phyloP scores from a whole-genome alignment of 1,140 invertebrate genomes.

The Saccostrea glomerata region DNA sequence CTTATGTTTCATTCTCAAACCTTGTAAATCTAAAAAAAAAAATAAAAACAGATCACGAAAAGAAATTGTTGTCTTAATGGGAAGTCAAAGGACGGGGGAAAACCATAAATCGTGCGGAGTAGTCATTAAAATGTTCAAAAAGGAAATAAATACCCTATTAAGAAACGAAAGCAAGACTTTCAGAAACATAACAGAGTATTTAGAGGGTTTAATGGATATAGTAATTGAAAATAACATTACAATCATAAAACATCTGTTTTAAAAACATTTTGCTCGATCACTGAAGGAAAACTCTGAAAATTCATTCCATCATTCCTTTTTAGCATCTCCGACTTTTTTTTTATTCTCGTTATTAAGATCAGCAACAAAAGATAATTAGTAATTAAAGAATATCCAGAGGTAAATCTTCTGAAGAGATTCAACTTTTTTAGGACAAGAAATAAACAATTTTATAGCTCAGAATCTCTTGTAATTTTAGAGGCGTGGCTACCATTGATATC shows the following conservation, averaged over 20 bases:
- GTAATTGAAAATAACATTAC: background rate
- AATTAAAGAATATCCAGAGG: background rate
- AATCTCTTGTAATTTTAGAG: constrained; percentile 72
- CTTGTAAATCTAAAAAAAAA: too few species aligned
- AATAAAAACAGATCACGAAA: too few species aligned
- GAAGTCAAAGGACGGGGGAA: background rate
- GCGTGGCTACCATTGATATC: constrained; percentile 90
- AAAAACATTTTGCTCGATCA: background rate
- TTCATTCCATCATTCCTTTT: background rate
- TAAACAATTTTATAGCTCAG: background rate
- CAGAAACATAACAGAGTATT: background rate
- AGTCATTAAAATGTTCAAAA: background rate
- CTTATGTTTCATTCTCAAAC: too few species aligned
- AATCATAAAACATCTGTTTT: background rate
- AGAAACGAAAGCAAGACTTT: background rate
- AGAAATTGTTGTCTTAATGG: too few species aligned
- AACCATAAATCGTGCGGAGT: background rate
- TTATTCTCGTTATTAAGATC: background rate
- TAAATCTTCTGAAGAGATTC: background rate
- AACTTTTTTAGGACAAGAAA: background rate
- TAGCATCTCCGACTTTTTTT: background rate
- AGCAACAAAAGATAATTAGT: background rate
- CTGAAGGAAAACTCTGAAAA: background rate
- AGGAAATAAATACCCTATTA: background rate
- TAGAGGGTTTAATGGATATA: background rate